Evolutionary conservation across 2,888 invertebrate species (phyloP).

Genomic region (Amiota minor): DNA sequence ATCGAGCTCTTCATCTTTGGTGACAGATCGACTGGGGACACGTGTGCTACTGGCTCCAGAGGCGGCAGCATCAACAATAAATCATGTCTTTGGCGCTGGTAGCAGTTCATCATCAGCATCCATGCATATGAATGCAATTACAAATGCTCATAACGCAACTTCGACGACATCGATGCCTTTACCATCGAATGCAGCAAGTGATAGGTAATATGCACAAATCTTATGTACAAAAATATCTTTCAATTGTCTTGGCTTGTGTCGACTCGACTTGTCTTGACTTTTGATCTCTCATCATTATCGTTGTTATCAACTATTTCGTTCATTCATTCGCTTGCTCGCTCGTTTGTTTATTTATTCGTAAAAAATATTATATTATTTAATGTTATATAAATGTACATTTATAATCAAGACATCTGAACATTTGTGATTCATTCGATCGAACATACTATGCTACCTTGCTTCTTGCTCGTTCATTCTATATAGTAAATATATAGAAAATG

Average conservation of each 20-base stretch:
- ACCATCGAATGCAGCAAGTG: not conserved
- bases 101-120: not conserved
- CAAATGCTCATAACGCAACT: not conserved
- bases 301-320: not conserved
- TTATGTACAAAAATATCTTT: not conserved
- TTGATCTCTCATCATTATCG: not conserved
- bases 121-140: not conserved
- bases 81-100: not conserved
- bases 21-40: not conserved
- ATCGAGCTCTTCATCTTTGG: slow-evolving; percentile 22
- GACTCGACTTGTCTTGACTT: not conserved
- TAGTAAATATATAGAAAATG: too few species aligned
- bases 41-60: not conserved
- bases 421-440: too few species aligned
- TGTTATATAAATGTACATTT: too few species aligned
- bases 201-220: slow-evolving; percentile 11
- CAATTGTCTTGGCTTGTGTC: not conserved
- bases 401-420: too few species aligned
- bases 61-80: not conserved
- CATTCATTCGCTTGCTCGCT: too few species aligned
- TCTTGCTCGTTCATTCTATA: too few species aligned
- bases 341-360: too few species aligned
- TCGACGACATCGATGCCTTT: not conserved
- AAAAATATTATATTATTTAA: too few species aligned
- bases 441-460: too few species aligned